Evolutionary conservation across 2,888 invertebrate species (phyloP).

Genomic region (Timema cristinae): DNA sequence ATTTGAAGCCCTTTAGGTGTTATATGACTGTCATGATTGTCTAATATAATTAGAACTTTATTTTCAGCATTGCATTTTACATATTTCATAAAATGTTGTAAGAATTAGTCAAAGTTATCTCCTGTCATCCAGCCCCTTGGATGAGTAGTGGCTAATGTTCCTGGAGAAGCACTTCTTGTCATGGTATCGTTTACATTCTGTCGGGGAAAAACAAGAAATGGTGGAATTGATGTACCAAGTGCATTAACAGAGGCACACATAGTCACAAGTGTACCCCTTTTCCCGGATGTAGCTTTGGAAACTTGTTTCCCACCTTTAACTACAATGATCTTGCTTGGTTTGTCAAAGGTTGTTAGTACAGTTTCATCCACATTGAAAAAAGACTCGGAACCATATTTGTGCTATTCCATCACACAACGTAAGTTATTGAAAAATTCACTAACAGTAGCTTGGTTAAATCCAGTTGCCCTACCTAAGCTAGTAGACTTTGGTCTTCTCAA

Average conservation of each 20-base stretch:
- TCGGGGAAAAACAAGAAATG: not conserved
- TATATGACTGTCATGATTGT: not conserved
- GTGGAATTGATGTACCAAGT: not conserved
- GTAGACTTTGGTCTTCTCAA: not conserved
- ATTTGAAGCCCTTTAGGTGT: not conserved
- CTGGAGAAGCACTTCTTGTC: not conserved
- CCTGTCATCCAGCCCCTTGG: slow-evolving; percentile 10
- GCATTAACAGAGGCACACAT: not conserved
- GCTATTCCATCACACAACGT: not conserved
- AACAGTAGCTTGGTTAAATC: not conserved
- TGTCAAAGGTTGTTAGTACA: not conserved
- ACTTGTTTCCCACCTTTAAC: slow-evolving; percentile 1
- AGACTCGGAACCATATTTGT: not conserved
- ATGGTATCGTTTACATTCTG: not conserved
- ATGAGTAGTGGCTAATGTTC: slow-evolving; percentile 8
- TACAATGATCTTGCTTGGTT: not conserved
- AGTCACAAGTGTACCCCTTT: not conserved
- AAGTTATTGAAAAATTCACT: not conserved
- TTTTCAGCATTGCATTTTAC: not conserved
- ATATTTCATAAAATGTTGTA: not conserved
- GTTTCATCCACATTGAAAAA: not conserved
- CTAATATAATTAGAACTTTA: not conserved
- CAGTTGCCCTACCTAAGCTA: not conserved
- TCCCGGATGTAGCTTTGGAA: not conserved
- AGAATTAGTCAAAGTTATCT: not conserved